Conservation (phyloP, 2,888 invertebrate species). For the Macrosoma leucophasiata region DNA sequence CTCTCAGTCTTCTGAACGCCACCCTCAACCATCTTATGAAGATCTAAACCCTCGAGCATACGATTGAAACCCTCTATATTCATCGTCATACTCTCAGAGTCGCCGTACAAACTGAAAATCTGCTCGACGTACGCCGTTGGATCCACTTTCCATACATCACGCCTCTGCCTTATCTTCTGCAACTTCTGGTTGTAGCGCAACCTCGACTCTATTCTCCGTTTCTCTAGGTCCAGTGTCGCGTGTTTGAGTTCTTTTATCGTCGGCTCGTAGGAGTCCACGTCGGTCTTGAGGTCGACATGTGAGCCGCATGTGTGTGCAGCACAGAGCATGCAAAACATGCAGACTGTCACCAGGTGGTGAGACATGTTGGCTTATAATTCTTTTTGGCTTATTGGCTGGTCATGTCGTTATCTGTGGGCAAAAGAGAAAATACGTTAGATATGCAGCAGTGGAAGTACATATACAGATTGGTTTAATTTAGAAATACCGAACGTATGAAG, state of each 20-base stretch:
- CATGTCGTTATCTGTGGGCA: constrained; percentile 8
- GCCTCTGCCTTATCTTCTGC: constrained; percentile 37
- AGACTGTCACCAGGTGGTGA: constrained; percentile 83
- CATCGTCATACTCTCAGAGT: constrained; percentile 78
- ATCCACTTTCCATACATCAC: constrained; percentile 48
- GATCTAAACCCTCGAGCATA: constrained; percentile 77
- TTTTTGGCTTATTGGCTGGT: constrained; percentile 11
- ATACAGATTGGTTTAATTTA: no score
- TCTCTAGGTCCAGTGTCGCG: constrained; percentile 38
- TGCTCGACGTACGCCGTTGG: constrained; percentile 78
- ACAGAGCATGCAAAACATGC: constrained; percentile 87
- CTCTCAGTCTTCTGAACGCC: constrained; percentile 43
- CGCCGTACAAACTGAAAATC: constrained; percentile 81
- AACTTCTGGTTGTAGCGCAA: constrained; percentile 46
- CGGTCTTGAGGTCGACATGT: constrained; percentile 70
- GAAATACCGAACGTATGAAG: no score
- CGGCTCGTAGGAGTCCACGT: constrained; percentile 36
- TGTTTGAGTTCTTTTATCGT: constrained; percentile 31
- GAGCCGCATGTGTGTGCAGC: constrained; percentile 87
- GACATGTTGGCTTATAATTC: constrained; percentile 44
- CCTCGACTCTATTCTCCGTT: constrained; percentile 34
- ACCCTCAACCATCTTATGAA: constrained; percentile 69
- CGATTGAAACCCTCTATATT: constrained; percentile 80
- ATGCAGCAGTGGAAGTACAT: no score
- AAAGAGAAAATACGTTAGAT: no score